Percentiles rank a stretch among this genome's conserved stretches.
Conservation (phyloP, 2,888 invertebrate genomes). For the Mesorhabditis spiculigera region DNA sequence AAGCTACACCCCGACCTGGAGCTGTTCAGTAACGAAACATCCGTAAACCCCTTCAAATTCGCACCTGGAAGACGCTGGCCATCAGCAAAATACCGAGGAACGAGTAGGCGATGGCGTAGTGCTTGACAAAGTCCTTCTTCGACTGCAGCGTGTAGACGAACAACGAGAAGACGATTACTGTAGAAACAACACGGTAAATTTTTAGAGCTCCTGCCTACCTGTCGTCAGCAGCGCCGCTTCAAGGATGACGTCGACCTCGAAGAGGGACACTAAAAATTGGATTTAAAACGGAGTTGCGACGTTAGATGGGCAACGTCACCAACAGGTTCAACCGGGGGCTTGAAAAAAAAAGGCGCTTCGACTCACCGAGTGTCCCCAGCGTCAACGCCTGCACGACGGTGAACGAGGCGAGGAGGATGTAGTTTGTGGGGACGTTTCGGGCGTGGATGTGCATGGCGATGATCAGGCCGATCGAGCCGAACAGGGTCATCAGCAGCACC, state of each 20-base stretch:
- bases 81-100: slow-evolving; percentile 67
- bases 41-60: neutral
- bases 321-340: too few relatives aligned
- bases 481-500: slow-evolving; percentile 60
- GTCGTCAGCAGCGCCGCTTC: slow-evolving; percentile 76
- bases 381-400: slow-evolving; percentile 76
- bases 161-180: slow-evolving; percentile 65
- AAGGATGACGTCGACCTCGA: slow-evolving; percentile 73
- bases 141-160: slow-evolving; percentile 82
- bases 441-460: slow-evolving; percentile 74
- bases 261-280: slow-evolving; percentile 70
- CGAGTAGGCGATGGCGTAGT: slow-evolving; percentile 63
- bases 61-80: slow-evolving; percentile 69
- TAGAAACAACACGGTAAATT: neutral
- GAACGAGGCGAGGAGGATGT: slow-evolving; percentile 74
- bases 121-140: slow-evolving; percentile 78
- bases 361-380: slow-evolving; percentile 70
- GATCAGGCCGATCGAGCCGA: slow-evolving; percentile 69
- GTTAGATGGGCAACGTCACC: neutral
- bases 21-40: slow-evolving; percentile 2
- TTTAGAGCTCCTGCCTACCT: neutral
- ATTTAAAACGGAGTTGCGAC: neutral
- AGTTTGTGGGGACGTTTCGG: slow-evolving; percentile 75
- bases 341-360: neutral
- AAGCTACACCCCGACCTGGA: neutral